Conservation (phyloP, 1,140 invertebrate genomes). For the Macrosteles quadrilineatus region DNA sequence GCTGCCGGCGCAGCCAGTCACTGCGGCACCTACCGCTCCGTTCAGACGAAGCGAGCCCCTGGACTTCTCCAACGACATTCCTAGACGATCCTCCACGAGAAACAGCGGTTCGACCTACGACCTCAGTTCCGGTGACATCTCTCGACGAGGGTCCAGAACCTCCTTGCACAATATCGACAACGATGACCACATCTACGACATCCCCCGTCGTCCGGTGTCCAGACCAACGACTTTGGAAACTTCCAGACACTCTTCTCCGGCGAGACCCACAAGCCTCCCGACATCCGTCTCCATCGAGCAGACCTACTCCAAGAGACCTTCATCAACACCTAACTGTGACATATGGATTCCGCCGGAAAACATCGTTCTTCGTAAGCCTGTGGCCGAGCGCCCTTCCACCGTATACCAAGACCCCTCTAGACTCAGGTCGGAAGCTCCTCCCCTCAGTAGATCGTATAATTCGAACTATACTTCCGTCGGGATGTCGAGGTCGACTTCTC, state of each 20-base stretch:
- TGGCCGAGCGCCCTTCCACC: neutral
- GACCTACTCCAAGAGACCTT: conserved; percentile 44
- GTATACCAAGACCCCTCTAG: neutral
- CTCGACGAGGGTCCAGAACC: conserved; percentile 36
- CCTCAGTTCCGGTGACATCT: conserved; percentile 42
- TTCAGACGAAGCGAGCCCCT: conserved; percentile 34
- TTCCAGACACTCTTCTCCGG: conserved; percentile 33
- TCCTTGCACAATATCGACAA: conserved; percentile 26
- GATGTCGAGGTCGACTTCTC: conserved; percentile 1
- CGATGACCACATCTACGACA: neutral
- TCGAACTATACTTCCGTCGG: neutral
- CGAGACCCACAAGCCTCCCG: conserved; percentile 44
- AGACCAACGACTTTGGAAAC: conserved; percentile 33
- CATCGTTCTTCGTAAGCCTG: conserved; percentile 21
- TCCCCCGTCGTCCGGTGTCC: neutral
- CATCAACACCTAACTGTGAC: conserved; percentile 44
- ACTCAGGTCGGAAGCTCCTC: neutral
- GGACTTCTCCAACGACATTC: conserved; percentile 37
- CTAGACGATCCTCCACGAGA: neutral
- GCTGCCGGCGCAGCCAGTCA: conserved; percentile 2
- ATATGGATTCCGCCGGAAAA: conserved; percentile 33
- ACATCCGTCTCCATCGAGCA: conserved; percentile 41
- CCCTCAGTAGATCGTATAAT: neutral
- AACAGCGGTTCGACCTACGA: conserved; percentile 40
- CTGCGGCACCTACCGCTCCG: neutral